Evolutionary conservation across 2,797 vertebrate species (phyloP).

Genomic region (Coregonus suidteri): DNA sequence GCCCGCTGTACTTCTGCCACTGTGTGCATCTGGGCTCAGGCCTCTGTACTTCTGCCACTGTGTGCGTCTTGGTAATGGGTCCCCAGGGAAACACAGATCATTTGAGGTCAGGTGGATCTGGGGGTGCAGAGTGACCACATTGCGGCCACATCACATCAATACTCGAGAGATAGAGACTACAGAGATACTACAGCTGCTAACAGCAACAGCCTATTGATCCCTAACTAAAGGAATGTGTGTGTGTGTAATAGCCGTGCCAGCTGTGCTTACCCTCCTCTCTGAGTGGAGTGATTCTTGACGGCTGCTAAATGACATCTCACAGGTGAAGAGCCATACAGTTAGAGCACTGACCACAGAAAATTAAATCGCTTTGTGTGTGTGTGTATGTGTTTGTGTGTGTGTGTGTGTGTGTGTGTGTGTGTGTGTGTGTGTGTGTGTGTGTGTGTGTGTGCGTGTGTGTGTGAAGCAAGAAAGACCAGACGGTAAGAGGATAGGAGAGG

Average conservation of each 20-base stretch:
- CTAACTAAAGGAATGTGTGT: constrained; percentile 9
- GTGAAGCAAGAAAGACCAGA: neutral
- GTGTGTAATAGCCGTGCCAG: constrained; percentile 55
- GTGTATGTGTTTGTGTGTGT: constrained; percentile 38
- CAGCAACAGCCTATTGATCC: constrained; percentile 49
- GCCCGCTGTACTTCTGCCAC: no score
- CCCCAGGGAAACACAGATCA: constrained; percentile 37
- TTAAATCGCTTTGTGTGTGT: constrained; percentile 32
- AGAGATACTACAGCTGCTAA: constrained; percentile 18
- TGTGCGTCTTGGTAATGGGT: constrained; percentile 42
- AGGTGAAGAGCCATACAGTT: constrained; percentile 41
- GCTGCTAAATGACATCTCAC: constrained; percentile 70
- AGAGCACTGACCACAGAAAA: constrained; percentile 47
- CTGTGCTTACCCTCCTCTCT: constrained; percentile 60
- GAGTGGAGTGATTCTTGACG: constrained; percentile 73
- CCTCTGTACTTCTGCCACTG: neutral
- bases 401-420: constrained; percentile 27
- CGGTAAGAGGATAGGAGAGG: neutral
- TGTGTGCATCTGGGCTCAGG: neutral
- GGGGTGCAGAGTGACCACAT: neutral
- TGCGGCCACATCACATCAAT: constrained; percentile 11
- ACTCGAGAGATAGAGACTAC: neutral
- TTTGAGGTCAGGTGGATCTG: constrained; percentile 20
- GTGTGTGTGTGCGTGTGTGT: constrained; percentile 6
- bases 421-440: constrained; percentile 9